phyloP scores from a whole-genome alignment of 2,113 vertebrate genomes.

The Eptatretus burgeri region DNA sequence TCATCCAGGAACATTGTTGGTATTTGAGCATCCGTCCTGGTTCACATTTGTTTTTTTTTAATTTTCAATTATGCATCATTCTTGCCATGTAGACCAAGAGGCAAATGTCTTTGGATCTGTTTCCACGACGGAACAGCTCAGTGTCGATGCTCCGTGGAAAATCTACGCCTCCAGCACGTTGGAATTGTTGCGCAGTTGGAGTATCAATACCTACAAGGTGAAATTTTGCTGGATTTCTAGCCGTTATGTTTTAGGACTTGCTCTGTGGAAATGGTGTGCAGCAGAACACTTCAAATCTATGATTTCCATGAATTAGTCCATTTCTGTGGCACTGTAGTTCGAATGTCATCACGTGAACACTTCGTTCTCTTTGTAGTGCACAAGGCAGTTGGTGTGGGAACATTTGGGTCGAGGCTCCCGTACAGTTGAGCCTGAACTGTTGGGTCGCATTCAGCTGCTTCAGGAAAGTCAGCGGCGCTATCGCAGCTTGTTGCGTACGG shows the following conservation, averaged over 20 bases:
- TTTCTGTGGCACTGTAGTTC: conserved; percentile 1
- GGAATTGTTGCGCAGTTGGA: not conserved
- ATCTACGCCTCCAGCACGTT: not conserved
- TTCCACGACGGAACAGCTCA: too few species aligned
- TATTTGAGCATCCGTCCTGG: too few species aligned
- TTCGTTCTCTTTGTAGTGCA: conserved; percentile 2
- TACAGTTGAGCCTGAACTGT: conserved; percentile 4
- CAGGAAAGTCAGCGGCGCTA: conserved; percentile 4
- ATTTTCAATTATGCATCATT: too few species aligned
- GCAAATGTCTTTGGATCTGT: too few species aligned
- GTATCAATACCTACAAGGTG: conserved; percentile 4
- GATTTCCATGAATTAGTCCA: not conserved
- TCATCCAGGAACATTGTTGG: too few species aligned
- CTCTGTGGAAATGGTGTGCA: too few species aligned
- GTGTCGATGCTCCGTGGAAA: too few species aligned
- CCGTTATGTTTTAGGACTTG: too few species aligned
- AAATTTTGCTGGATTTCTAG: too few species aligned
- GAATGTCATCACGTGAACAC: not conserved
- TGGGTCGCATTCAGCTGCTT: not conserved
- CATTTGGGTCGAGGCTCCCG: conserved; percentile 1
- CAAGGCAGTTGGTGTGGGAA: conserved; percentile 3
- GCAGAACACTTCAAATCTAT: not conserved
- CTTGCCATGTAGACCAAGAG: too few species aligned
- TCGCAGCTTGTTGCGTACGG: not conserved
- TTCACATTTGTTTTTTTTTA: too few species aligned